A percentile compares a stretch with the other conserved stretches of the same genome.
These are phyloP conservation scores for Caenorhabditis sp. DNA, from an alignment of 2,888 invertebrate genomes.

Conservation along the genomic window DNA sequence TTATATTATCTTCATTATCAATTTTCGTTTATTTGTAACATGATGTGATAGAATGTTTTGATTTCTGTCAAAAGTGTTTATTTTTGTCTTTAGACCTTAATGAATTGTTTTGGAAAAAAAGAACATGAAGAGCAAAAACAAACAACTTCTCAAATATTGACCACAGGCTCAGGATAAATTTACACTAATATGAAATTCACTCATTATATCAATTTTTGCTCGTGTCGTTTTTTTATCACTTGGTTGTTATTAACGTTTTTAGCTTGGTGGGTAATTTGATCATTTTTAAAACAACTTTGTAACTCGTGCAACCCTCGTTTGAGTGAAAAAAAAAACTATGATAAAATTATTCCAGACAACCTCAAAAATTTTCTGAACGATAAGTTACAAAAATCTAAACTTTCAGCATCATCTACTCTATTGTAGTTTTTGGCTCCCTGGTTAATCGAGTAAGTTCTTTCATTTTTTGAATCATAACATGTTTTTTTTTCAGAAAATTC, in stretches of 20 bases:
- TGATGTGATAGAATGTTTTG: neutral
- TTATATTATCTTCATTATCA: too few relatives aligned
- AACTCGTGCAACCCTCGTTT: too few relatives aligned
- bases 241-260: conserved; percentile 28
- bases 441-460: conserved; percentile 14
- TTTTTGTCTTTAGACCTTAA: too few relatives aligned
- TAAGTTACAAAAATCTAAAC: too few relatives aligned
- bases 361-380: too few relatives aligned
- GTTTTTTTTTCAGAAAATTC: conserved; percentile 9
- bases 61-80: neutral
- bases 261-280: conserved; percentile 17
- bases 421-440: conserved; percentile 37
- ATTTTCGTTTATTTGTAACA: too few relatives aligned
- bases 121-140: conserved; percentile 29
- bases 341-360: too few relatives aligned
- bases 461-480: neutral
- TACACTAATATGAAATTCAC: neutral
- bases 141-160: neutral
- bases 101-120: neutral
- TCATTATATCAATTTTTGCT: neutral
- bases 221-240: conserved; percentile 24
- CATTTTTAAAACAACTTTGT: neutral
- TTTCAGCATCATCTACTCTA: conserved; percentile 32
- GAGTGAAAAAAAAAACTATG: too few relatives aligned
- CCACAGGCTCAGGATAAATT: neutral